phyloP scores from a whole-genome alignment of 2,113 vertebrate species.

The Tupaia chinensis region DNA sequence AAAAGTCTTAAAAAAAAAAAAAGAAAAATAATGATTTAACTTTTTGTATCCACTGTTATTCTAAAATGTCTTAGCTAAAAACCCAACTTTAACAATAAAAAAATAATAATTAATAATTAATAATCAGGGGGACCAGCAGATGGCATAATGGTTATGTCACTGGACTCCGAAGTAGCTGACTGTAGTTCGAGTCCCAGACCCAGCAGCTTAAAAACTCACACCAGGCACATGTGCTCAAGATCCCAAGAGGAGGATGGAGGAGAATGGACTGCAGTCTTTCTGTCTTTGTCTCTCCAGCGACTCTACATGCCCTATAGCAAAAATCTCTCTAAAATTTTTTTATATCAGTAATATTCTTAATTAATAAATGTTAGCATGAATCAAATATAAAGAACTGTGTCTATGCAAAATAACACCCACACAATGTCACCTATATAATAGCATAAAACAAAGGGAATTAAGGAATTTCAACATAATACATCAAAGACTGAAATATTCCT shows the following conservation, averaged over 20 bases:
- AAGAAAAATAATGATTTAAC: background rate
- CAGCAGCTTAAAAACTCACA: too few relatives aligned
- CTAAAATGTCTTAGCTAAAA: constrained; percentile 7
- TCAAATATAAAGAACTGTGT: constrained; percentile 20
- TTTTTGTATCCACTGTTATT: background rate
- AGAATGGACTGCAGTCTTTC: too few relatives aligned
- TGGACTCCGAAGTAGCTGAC: too few relatives aligned
- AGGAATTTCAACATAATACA: background rate
- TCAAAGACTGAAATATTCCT: background rate
- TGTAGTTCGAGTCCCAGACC: too few relatives aligned
- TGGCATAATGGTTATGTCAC: too few relatives aligned
- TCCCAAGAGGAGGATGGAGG: too few relatives aligned
- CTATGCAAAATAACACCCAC: background rate
- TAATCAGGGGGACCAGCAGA: too few relatives aligned
- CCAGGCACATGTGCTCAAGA: too few relatives aligned
- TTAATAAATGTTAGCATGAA: background rate
- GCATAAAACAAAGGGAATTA: background rate
- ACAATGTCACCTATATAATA: background rate
- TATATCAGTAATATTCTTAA: background rate
- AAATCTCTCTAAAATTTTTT: too few relatives aligned
- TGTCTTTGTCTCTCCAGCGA: too few relatives aligned
- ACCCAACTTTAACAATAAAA: background rate
- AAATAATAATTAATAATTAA: background rate
- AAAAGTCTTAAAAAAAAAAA: constrained; percentile 46
- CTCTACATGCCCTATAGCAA: too few relatives aligned